Base-by-base conservation (phyloP, 2,888 invertebrate species). In the Mechanitis messenoides region DNA sequence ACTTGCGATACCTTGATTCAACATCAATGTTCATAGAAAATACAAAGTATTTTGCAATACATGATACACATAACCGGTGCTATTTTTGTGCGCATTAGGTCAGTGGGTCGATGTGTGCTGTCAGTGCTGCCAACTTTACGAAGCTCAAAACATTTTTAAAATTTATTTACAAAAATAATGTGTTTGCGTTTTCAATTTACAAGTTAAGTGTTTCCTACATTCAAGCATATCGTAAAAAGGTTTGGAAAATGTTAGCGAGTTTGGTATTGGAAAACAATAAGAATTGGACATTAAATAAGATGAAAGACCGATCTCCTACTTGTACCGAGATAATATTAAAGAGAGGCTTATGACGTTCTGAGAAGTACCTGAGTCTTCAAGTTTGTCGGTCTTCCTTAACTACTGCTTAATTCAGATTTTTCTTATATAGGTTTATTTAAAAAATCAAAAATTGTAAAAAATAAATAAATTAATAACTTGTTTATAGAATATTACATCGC, bases 161-260 rank as follows among this genome's bases (percentile, higher is more conserved):
- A 56, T 62, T 59, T 61, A 64, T 59, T 63, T 55, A 38, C 53
- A 50, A 53, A 60, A 55, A 56, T 33, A 62, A 58, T 53, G 55
- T 65, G 56, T 60, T 58, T 53, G 61, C 57, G 50, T 50, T 58
- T 50, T 28, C 31, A 50, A 50, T 31, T 50, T 31, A 31, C 50
- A 50, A 50, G 50, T 50, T 50, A 50, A 50, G 31, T 50, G 31
- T 50, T 50, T 28, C 50, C 50, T 31, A 50, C 28, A 31, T 50
- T 50, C 6, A 31, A 31, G 50, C 50, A n/a, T 50, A 9, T 50
- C 60, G 56, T 42, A 1, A 45, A 12, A 38, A 42, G 7, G 9
- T 50, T 38, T 28, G 47, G 28, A 38, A 9, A 47, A 20, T 33
- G 33, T 56, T 31, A 47, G 45, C 35, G 31, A 20, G 35, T n/a